phyloP scores from a whole-genome alignment of 2,888 invertebrate species.

The Diaprepes abbreviatus region DNA sequence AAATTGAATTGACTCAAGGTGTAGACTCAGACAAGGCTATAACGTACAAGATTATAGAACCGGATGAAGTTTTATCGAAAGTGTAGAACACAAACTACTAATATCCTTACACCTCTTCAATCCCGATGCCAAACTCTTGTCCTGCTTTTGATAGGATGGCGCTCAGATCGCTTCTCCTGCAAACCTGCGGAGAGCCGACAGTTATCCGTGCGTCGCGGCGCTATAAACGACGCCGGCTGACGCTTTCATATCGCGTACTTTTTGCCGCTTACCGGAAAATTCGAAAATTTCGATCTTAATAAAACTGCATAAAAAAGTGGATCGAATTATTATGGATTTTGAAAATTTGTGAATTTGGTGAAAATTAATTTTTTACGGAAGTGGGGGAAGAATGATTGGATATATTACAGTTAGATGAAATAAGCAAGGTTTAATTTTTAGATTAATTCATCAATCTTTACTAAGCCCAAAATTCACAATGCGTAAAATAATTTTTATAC shows the following conservation, averaged over 20 bases:
- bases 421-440: conserved; percentile 13
- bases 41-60: background rate
- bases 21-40: too few relatives aligned
- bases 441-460: too few relatives aligned
- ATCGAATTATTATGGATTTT: background rate
- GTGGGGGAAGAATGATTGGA: background rate
- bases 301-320: background rate
- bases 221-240: conserved; percentile 33
- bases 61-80: conserved; percentile 5
- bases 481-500: too few relatives aligned
- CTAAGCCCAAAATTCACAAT: too few relatives aligned
- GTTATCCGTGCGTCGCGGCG: conserved; percentile 47
- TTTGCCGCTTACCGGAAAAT: conserved; percentile 17
- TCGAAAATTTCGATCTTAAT: conserved; percentile 4
- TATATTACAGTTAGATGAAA: background rate
- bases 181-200: conserved; percentile 48
- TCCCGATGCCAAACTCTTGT: conserved; percentile 9
- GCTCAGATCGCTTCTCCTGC: conserved; percentile 49
- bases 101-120: conserved; percentile 22
- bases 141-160: conserved; percentile 39
- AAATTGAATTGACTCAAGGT: too few relatives aligned
- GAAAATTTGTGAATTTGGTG: conserved; percentile 1
- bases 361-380: background rate
- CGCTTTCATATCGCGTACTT: conserved; percentile 16
- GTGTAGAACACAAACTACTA: conserved; percentile 14